A percentile compares a stretch with the other conserved stretches of the same genome.
These are phyloP conservation scores for Lycocorax pyrrhopterus DNA, from an alignment of 2,113 vertebrate species.

Conservation along the genomic window DNA sequence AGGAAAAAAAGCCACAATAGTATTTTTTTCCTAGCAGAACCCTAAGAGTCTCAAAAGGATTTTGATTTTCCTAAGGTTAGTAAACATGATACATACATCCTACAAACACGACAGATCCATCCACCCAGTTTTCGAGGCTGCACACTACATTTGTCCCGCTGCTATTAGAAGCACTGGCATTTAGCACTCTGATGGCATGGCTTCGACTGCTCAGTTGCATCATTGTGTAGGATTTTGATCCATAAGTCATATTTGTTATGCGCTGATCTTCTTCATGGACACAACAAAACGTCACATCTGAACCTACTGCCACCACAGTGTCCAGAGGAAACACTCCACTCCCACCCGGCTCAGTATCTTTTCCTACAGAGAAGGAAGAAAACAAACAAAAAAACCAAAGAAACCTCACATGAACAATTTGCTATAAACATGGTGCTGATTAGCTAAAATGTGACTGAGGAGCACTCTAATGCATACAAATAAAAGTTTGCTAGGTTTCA, in stretches of 20 bases:
- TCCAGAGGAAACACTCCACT: slow-evolving; percentile 68
- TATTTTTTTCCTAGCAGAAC: background rate
- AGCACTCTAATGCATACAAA: background rate
- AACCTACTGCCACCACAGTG: slow-evolving; percentile 68
- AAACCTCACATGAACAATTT: background rate
- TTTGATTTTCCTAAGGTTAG: background rate
- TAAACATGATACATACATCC: slow-evolving; percentile 71
- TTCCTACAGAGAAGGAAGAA: slow-evolving; percentile 18
- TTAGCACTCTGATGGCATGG: slow-evolving; percentile 62
- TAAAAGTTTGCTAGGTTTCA: background rate
- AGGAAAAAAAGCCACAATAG: background rate
- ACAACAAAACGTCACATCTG: slow-evolving; percentile 75
- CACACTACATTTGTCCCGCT: slow-evolving; percentile 74
- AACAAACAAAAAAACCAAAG: background rate
- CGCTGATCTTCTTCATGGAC: slow-evolving; percentile 45
- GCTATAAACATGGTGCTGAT: background rate
- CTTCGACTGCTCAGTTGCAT: slow-evolving; percentile 66
- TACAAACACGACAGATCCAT: slow-evolving; percentile 75
- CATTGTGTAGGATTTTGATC: background rate
- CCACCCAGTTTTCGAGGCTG: background rate
- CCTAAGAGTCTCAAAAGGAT: background rate
- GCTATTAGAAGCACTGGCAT: slow-evolving; percentile 51
- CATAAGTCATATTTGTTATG: background rate
- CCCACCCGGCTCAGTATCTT: background rate
- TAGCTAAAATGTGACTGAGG: background rate